These are phyloP conservation scores for Scaptomyza polygonia DNA, from an alignment of 2,888 invertebrate genomes.

Conservation along the genomic window DNA sequence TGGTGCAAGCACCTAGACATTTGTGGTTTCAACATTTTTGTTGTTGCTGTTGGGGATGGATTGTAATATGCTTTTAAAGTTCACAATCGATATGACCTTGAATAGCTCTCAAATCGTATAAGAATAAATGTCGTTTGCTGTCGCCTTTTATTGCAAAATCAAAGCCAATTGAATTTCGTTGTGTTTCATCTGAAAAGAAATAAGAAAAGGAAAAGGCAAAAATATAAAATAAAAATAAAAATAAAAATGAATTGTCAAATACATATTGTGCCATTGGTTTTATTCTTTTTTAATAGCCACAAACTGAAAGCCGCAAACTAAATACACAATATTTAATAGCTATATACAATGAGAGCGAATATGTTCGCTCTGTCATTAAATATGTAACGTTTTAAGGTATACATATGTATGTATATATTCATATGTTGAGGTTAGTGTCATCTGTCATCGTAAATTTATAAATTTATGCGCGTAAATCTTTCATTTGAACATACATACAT, in stretches of 20 bases:
- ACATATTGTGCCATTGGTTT: constrained; percentile 20
- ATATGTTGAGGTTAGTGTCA: not conserved
- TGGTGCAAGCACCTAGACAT: constrained; percentile 45
- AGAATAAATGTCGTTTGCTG: constrained; percentile 21
- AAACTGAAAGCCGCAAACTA: constrained; percentile 8
- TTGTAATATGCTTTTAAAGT: not conserved
- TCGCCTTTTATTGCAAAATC: constrained; percentile 64
- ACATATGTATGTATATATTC: no score
- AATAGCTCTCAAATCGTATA: constrained; percentile 22
- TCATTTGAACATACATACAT: not conserved
- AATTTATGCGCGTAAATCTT: not conserved
- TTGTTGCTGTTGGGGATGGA: constrained; percentile 6
- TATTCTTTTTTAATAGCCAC: constrained; percentile 31
- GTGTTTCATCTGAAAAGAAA: constrained; percentile 54
- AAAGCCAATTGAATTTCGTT: constrained; percentile 67
- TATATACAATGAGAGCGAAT: not conserved
- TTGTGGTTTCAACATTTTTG: constrained; percentile 32
- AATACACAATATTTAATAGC: not conserved
- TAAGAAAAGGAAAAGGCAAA: constrained; percentile 23
- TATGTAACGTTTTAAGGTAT: not conserved
- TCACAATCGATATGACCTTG: constrained; percentile 68
- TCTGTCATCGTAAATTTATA: not conserved
- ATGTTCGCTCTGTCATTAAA: not conserved
- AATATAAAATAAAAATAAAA: constrained; percentile 29
- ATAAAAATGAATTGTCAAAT: constrained; percentile 38